Percentiles rank a stretch among this genome's conserved stretches.
Conservation (phyloP, 2,797 vertebrate genomes). For the Darevskia nairensis region DNA sequence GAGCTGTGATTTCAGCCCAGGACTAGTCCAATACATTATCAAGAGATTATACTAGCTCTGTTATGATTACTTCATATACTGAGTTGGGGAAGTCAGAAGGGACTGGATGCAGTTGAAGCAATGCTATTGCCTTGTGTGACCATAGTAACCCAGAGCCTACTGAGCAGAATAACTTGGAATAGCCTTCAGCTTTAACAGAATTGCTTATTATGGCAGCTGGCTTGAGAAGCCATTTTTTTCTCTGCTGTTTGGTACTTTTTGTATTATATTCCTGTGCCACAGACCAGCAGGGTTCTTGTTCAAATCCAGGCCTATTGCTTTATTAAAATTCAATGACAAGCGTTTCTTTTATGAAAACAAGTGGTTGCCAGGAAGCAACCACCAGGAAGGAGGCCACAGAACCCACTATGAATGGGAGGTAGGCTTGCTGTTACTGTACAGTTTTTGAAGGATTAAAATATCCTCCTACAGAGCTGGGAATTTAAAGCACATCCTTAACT, state of each 20-base stretch:
- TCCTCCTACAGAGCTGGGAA: neutral
- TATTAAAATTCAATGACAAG: conserved; percentile 43
- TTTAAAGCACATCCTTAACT: conserved; percentile 9
- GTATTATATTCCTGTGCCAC: conserved; percentile 1
- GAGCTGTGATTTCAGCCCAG: neutral
- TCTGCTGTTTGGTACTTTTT: neutral
- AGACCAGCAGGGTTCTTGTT: conserved; percentile 33
- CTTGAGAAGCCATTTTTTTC: neutral
- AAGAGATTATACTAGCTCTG: neutral
- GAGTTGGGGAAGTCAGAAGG: neutral
- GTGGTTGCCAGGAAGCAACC: conserved; percentile 26
- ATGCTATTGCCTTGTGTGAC: neutral
- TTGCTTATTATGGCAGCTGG: neutral
- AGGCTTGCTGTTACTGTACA: conserved; percentile 31
- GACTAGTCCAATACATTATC: neutral
- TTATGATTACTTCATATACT: neutral
- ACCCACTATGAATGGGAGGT: conserved; percentile 22
- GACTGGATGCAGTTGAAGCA: neutral
- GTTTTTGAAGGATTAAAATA: conserved; percentile 1
- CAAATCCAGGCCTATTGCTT: conserved; percentile 2
- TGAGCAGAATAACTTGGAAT: neutral
- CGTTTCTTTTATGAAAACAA: conserved; percentile 24
- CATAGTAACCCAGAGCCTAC: neutral
- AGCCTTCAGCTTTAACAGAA: conserved; percentile 2
- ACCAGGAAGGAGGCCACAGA: conserved; percentile 31